Evolutionary conservation across 2,113 vertebrate species (phyloP).

Genomic region (Anhinga rufa): DNA sequence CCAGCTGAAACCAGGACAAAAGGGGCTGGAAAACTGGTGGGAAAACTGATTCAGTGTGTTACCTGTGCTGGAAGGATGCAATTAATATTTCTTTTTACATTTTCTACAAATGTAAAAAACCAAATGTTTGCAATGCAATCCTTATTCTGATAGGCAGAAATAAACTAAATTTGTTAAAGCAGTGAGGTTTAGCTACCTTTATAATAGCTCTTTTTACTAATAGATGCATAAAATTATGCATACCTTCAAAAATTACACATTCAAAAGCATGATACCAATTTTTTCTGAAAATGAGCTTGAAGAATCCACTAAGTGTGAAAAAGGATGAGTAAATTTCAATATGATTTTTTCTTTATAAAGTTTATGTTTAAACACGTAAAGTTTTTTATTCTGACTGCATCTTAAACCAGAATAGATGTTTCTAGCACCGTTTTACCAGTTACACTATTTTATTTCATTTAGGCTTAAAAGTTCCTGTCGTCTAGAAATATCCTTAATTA

Average conservation of each 20-base stretch:
- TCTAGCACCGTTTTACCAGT: not conserved
- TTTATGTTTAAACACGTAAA: not conserved
- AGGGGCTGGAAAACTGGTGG: not conserved
- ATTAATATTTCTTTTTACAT: not conserved
- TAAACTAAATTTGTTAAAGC: not conserved
- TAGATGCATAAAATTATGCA: not conserved
- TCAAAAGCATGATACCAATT: not conserved
- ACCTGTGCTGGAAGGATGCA: not conserved
- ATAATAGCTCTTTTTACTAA: not conserved
- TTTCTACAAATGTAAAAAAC: no score
- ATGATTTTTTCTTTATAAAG: not conserved
- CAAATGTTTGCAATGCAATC: not conserved
- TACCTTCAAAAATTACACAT: not conserved
- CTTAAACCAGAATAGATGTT: not conserved
- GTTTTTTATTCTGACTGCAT: not conserved
- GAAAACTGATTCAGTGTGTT: not conserved
- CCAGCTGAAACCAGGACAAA: no score
- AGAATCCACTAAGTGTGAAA: not conserved
- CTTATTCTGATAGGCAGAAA: not conserved
- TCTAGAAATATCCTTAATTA: not conserved
- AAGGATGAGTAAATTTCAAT: not conserved
- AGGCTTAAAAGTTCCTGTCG: not conserved
- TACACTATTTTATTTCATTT: not conserved
- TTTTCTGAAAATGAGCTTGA: not conserved
- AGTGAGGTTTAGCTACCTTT: not conserved